These are phyloP conservation scores for Dromococcyx pavoninus DNA, from an alignment of 2,797 vertebrate genomes.

Conservation along the genomic window DNA sequence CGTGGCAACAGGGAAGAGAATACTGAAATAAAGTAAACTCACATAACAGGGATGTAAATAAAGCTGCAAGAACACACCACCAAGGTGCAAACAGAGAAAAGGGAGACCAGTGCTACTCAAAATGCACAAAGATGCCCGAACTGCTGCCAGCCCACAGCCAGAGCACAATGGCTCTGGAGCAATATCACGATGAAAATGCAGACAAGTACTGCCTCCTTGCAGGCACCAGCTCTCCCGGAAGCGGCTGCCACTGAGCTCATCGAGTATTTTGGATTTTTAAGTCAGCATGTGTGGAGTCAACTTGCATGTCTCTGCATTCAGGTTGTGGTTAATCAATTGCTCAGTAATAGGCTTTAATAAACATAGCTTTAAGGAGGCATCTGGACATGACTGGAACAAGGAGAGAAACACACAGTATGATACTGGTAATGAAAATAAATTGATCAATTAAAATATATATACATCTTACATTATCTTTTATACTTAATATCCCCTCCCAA, in stretches of 20 bases:
- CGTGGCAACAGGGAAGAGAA: background rate
- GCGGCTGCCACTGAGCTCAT: background rate
- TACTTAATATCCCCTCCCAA: background rate
- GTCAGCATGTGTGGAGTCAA: background rate
- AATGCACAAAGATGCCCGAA: background rate
- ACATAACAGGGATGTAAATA: background rate
- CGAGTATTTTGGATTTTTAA: background rate
- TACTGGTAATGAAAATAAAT: background rate
- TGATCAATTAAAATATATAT: background rate
- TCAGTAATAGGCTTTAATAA: background rate
- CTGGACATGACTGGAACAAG: background rate
- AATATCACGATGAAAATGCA: rapidly evolving
- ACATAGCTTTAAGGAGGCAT: background rate
- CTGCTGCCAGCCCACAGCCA: background rate
- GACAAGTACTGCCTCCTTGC: background rate
- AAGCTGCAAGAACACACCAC: background rate
- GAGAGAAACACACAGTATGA: background rate
- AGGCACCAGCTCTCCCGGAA: background rate
- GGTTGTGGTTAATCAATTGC: background rate
- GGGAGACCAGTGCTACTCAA: background rate
- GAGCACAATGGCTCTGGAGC: background rate
- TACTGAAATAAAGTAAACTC: background rate
- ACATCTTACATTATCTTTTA: background rate
- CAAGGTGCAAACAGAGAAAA: background rate
- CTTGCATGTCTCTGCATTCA: background rate